Conservation (phyloP, 2,113 vertebrate species). For the Caracal caracal region DNA sequence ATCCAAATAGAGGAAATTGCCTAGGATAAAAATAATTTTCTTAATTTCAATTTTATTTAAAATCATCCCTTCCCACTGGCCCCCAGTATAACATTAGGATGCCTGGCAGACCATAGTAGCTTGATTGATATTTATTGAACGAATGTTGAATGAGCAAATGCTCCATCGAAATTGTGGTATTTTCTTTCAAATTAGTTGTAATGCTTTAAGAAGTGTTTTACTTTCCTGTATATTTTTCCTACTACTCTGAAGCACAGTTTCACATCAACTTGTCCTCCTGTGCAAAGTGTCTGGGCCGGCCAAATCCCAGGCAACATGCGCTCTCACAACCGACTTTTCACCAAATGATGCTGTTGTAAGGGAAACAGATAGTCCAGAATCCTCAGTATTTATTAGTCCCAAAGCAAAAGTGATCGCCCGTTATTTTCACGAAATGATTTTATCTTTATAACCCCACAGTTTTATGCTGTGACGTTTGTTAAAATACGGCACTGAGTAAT, state of each 20-base stretch:
- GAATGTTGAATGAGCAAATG: neutral
- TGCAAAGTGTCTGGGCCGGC: neutral
- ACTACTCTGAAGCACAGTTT: neutral
- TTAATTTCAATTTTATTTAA: conserved; percentile 5
- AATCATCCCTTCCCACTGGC: neutral
- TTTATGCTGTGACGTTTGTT: neutral
- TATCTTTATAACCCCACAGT: neutral
- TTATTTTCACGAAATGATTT: neutral
- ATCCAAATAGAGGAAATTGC: neutral
- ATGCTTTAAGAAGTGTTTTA: neutral
- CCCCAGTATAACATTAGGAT: neutral
- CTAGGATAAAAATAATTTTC: neutral
- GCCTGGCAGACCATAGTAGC: neutral
- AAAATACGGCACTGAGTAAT: neutral
- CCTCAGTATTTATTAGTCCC: neutral
- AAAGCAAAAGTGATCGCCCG: neutral
- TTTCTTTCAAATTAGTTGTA: neutral
- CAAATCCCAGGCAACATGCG: neutral
- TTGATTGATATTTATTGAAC: neutral
- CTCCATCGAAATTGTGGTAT: neutral
- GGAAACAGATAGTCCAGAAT: neutral
- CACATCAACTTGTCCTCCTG: no score
- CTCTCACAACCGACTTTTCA: neutral
- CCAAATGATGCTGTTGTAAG: rapidly evolving
- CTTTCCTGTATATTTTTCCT: neutral